Base-by-base conservation (phyloP, 1,140 invertebrate species). In the Maniola jurtina region DNA sequence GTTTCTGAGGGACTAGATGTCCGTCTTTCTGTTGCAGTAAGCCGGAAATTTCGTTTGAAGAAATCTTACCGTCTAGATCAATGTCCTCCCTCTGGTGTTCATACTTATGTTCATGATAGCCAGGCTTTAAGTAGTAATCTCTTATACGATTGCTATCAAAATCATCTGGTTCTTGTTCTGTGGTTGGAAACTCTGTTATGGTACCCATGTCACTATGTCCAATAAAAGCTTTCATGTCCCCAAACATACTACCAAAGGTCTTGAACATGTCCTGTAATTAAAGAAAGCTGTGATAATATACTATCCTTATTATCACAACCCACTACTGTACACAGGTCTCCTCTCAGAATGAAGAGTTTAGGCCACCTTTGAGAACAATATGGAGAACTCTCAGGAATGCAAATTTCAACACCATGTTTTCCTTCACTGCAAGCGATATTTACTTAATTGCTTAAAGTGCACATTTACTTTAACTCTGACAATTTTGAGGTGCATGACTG, bases 121-220 rank as follows among this genome's bases (percentile, higher is more conserved):
- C 88, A 16, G 88, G 86, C 66, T 88, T 88, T 42, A 90, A 72
- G 55, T 90, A 90, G 61, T 85, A 90, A 58, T 88, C 81, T 69
- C 88, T 75, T 8, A 90, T 80, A 50, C 70, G 80, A 35, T 76
- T 80, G 54, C 71, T 80, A 35, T 81, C 75, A 60, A 71, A 81
- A 33, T 78, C 67, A 6, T 82, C 80, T 0, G 60, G 16, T 33
- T 71, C 66, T 15, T 40, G 40, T 9, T 64, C 42, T 10, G 35
- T 11, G 15, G 33, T 33, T 42, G 76, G 70, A 6, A 69, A 54
- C 16, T 88, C 76, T 6, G 72, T 73, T 16, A 76, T 72, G 13
- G 70, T 62, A 6, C 70, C 74, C 4, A 76, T 70, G 16, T 76
- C 70, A 16, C 72, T 72, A 8, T 87, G 82, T n/a, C 82, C 66